These are phyloP conservation scores for Phasia obesa DNA, from an alignment of 2,888 invertebrate genomes.

Conservation along the genomic window DNA sequence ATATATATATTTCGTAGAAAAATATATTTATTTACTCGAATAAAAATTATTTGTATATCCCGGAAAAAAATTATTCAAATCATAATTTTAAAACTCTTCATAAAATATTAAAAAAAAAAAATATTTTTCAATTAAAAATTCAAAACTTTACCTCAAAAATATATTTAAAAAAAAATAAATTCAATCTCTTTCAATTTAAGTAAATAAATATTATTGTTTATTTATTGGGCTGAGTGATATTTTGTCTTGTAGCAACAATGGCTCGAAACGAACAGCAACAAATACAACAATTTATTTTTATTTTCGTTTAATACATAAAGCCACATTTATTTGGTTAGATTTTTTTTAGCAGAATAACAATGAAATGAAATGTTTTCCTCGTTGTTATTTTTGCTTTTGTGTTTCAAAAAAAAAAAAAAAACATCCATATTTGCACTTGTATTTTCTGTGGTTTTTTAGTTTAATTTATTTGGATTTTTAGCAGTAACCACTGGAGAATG, in stretches of 20 bases:
- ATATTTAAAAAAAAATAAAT: neutral
- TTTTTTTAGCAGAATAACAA: neutral
- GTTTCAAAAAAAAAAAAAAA: no score
- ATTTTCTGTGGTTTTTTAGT: slow-evolving; percentile 15
- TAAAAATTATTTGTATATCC: no score
- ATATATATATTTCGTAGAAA: no score
- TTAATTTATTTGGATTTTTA: slow-evolving; percentile 1
- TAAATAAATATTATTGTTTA: neutral
- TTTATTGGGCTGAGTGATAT: neutral
- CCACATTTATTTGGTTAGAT: neutral
- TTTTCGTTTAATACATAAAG: no score
- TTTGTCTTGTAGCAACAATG: neutral
- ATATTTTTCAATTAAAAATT: no score
- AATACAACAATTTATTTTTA: no score
- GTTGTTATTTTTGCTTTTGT: neutral
- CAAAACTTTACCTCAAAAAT: neutral
- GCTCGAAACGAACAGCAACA: neutral
- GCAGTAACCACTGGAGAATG: slow-evolving; percentile 4
- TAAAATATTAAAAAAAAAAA: no score
- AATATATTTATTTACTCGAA: no score
- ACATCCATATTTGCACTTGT: slow-evolving; percentile 30
- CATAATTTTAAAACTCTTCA: no score
- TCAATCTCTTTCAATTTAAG: neutral
- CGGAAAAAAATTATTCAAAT: no score
- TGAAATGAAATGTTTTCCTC: neutral